A percentile compares a stretch with the other conserved stretches of the same genome.
Evolutionary conservation across 1,140 invertebrate species (phyloP).

Genomic region (Eumaeus atala): DNA sequence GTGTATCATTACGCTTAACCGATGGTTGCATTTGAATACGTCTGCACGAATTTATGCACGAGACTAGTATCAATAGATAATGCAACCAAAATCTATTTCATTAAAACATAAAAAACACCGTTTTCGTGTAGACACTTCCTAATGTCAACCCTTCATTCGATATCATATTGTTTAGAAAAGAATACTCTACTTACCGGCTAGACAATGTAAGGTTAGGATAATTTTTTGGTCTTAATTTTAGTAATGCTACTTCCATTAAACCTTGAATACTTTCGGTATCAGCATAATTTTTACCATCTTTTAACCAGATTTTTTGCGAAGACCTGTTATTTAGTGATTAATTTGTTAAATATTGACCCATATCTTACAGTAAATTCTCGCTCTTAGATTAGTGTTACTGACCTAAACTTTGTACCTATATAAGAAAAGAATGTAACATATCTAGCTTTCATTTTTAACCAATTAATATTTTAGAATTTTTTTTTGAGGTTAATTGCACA

Average conservation of each 20-base stretch:
- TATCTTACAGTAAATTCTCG: neutral
- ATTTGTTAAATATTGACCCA: neutral
- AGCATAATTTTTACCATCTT: constrained; percentile 38
- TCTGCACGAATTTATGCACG: too few relatives aligned
- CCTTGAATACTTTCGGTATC: constrained; percentile 79
- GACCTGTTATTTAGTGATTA: constrained; percentile 32
- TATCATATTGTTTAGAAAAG: too few relatives aligned
- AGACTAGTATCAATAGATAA: too few relatives aligned
- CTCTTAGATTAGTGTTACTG: constrained; percentile 16
- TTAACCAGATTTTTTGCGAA: constrained; percentile 58
- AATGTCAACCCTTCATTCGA: too few relatives aligned
- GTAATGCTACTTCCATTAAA: constrained; percentile 76
- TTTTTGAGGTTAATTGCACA: too few relatives aligned
- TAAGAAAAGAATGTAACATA: constrained; percentile 78
- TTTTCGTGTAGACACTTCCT: too few relatives aligned
- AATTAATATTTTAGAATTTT: too few relatives aligned
- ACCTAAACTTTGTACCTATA: constrained; percentile 78
- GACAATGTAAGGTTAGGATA: constrained; percentile 74
- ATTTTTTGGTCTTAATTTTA: constrained; percentile 62
- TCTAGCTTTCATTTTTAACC: constrained; percentile 66
- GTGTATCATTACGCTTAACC: too few relatives aligned
- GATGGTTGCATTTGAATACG: too few relatives aligned
- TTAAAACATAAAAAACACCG: too few relatives aligned
- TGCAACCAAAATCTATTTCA: too few relatives aligned
- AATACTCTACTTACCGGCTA: constrained; percentile 76